A percentile compares a stretch with the other conserved stretches of the same genome.
phyloP scores from a whole-genome alignment of 2,113 vertebrate species.

The Theristicus caerulescens region DNA sequence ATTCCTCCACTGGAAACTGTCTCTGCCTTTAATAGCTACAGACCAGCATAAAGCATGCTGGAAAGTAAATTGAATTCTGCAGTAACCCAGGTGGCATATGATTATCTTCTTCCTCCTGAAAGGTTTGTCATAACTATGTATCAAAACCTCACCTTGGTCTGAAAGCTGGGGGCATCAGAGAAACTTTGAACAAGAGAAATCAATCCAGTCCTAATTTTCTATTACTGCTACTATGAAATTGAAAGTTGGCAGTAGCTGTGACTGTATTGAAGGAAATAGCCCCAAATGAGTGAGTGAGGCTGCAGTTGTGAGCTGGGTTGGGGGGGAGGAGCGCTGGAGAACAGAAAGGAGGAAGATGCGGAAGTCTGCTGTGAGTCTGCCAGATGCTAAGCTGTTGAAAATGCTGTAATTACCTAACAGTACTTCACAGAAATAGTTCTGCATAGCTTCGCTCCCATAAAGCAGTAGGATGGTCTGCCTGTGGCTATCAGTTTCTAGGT shows the following conservation, averaged over 20 bases:
- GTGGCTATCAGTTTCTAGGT: not conserved
- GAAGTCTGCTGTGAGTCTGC: not conserved
- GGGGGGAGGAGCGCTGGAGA: not conserved
- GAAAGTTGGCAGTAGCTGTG: not conserved
- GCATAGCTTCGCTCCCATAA: not conserved
- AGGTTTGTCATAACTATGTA: not conserved
- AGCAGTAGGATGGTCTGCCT: not conserved
- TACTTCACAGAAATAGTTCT: not conserved
- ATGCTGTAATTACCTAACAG: not conserved
- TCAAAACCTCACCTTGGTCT: slow-evolving; percentile 46
- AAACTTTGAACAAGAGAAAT: not conserved
- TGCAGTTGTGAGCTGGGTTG: not conserved
- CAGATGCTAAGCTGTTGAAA: not conserved
- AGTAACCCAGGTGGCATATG: not conserved
- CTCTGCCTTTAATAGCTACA: slow-evolving; percentile 26
- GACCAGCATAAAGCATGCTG: slow-evolving; percentile 18
- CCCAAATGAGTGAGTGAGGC: not conserved
- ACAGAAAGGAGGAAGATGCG: not conserved
- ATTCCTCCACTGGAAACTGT: not conserved
- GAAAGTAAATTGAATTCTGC: slow-evolving; percentile 45
- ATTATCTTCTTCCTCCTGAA: slow-evolving; percentile 25
- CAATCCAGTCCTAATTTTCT: not conserved
- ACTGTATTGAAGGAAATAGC: not conserved
- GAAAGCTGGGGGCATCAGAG: slow-evolving; percentile 6
- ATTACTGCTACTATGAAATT: not conserved